Conservation (phyloP, 2,113 vertebrate species). For the Onychostruthus taczanowskii region DNA sequence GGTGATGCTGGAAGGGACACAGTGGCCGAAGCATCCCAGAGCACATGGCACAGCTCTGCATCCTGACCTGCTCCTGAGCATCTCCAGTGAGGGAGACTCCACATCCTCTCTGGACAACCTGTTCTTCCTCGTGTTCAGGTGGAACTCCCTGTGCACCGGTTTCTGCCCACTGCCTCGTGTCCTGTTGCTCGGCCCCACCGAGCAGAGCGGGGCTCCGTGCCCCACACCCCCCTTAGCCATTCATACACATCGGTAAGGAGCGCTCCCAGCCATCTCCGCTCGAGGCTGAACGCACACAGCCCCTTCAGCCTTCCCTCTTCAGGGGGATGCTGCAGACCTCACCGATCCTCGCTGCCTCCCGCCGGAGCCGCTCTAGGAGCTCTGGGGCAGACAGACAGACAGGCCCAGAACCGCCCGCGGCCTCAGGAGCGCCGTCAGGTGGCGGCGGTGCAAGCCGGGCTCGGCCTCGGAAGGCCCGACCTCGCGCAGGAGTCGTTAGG, state of each 20-base stretch:
- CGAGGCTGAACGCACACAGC: not conserved
- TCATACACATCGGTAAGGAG: too few relatives aligned
- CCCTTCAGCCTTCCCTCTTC: not conserved
- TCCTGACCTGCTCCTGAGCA: not conserved
- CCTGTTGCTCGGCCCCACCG: not conserved
- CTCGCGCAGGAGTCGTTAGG: not conserved
- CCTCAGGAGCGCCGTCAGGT: not conserved
- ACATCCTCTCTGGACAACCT: not conserved
- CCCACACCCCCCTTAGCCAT: not conserved
- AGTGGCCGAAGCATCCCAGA: not conserved
- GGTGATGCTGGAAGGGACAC: not conserved
- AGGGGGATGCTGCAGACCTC: not conserved
- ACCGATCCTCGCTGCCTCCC: not conserved
- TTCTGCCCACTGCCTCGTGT: not conserved
- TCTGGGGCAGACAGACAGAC: too few relatives aligned
- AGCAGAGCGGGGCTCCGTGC: not conserved
- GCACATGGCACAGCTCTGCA: not conserved
- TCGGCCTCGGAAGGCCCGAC: not conserved
- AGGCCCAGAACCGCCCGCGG: not conserved
- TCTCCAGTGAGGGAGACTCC: not conserved
- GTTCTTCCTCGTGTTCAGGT: not conserved
- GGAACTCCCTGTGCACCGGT: not conserved
- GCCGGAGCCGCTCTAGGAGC: not conserved
- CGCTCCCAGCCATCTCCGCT: not conserved
- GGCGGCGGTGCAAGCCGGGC: not conserved